Conservation (phyloP, 2,113 vertebrate genomes). For the Nymphicus hollandicus region DNA sequence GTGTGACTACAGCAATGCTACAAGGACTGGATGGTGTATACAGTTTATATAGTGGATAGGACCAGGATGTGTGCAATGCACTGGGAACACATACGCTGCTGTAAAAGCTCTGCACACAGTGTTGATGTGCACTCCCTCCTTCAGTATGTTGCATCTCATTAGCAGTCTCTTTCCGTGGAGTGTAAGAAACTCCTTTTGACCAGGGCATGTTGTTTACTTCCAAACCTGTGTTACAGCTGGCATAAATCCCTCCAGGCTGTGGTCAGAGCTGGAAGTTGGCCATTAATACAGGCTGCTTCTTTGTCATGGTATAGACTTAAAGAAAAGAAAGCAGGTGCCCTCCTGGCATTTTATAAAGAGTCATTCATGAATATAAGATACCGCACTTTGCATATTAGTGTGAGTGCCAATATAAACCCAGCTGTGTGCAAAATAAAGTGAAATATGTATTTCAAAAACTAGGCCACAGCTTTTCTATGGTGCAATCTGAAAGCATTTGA, state of each 20-base stretch:
- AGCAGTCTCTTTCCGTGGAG: conserved; percentile 42
- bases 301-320: conserved; percentile 81
- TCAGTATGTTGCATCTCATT: conserved; percentile 45
- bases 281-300: conserved; percentile 79
- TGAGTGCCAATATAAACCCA: conserved; percentile 77
- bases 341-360: conserved; percentile 82
- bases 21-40: rapidly evolving
- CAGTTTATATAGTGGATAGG: rapidly evolving
- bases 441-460: conserved; percentile 73
- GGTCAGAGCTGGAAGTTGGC: conserved; percentile 79
- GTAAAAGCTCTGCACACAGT: not conserved
- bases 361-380: conserved; percentile 85
- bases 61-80: not conserved
- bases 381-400: conserved; percentile 75
- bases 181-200: conserved; percentile 69
- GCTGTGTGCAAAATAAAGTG: conserved; percentile 78
- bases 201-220: conserved; percentile 62
- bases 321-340: conserved; percentile 86
- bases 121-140: not conserved
- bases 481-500: conserved; percentile 68
- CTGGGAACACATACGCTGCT: not conserved
- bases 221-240: conserved; percentile 79
- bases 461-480: conserved; percentile 70
- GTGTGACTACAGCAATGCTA: not conserved
- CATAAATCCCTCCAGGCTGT: conserved; percentile 77